phyloP scores from a whole-genome alignment of 1,140 invertebrate species.

The Lasioglossum albipes region DNA sequence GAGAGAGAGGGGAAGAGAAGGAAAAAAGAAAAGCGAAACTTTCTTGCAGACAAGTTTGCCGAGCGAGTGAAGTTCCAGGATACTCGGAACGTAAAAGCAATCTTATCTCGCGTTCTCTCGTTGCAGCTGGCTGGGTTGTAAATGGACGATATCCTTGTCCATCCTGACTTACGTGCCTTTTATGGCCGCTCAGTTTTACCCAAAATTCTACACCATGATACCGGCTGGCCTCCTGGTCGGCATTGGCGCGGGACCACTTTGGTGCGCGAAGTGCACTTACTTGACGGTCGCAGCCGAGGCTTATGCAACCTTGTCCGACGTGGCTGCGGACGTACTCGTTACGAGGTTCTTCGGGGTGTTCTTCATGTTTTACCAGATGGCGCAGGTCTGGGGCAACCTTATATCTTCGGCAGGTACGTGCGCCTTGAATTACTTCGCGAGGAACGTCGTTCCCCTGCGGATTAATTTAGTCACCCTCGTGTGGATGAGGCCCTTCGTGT shows the following conservation, averaged over 20 bases:
- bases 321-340: slow-evolving; percentile 86
- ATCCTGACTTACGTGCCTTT: slow-evolving; percentile 94
- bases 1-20: too few species aligned
- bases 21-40: neutral
- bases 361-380: slow-evolving; percentile 96
- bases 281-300: slow-evolving; percentile 89
- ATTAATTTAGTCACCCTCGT: too few species aligned
- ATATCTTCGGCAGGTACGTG: slow-evolving; percentile 89
- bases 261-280: slow-evolving; percentile 95
- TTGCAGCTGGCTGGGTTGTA: slow-evolving; percentile 89
- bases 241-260: slow-evolving; percentile 92
- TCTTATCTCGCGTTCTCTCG: slow-evolving; percentile 3
- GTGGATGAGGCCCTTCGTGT: too few species aligned
- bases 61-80: neutral
- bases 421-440: too few species aligned
- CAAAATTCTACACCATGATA: slow-evolving; percentile 90
- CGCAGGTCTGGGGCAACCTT: slow-evolving; percentile 95
- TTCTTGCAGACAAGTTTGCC: neutral
- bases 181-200: slow-evolving; percentile 92
- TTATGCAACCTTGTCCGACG: slow-evolving; percentile 84
- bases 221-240: slow-evolving; percentile 92
- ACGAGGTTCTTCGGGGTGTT: slow-evolving; percentile 94
- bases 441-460: too few species aligned
- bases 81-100: neutral
- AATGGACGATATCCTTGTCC: slow-evolving; percentile 92